Evolutionary conservation across 53 echinoderm and acorn worm genomes (phyloP).

Genomic region (Stichopus horrens): DNA sequence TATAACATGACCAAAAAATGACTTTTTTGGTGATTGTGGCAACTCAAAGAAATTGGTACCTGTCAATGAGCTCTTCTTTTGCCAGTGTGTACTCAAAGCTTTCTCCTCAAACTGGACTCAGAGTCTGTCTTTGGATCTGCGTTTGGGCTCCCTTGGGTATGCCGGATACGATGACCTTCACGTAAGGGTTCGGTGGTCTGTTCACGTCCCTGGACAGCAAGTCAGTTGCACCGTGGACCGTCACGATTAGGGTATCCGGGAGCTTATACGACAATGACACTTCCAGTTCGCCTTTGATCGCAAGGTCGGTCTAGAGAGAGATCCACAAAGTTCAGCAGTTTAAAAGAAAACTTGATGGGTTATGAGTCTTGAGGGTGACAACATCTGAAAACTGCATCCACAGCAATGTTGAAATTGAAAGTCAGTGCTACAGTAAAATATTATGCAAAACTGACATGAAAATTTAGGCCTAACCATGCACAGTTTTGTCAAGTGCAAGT

Average conservation of each 20-base stretch:
- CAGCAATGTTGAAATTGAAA: no score
- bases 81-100: conserved; percentile 79
- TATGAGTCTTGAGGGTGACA: no score
- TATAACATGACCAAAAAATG: no score
- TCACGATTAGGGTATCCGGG: conserved; percentile 82
- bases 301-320: conserved; percentile 74
- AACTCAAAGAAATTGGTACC: conserved; percentile 38
- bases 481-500: no score
- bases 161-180: conserved; percentile 84
- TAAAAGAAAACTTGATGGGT: no score
- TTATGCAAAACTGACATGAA: no score
- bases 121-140: conserved; percentile 65
- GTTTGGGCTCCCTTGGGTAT: conserved; percentile 83
- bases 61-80: conserved; percentile 74
- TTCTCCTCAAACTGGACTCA: conserved; percentile 85
- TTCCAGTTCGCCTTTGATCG: conserved; percentile 76
- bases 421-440: no score
- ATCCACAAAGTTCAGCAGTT: neutral
- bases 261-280: conserved; percentile 73
- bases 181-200: conserved; percentile 78
- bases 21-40: no score
- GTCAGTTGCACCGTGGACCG: conserved; percentile 60
- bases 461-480: no score
- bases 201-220: conserved; percentile 67
- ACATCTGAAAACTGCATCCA: no score